phyloP scores from a whole-genome alignment of 2,797 vertebrate species.

The Myripristis jacobus region DNA sequence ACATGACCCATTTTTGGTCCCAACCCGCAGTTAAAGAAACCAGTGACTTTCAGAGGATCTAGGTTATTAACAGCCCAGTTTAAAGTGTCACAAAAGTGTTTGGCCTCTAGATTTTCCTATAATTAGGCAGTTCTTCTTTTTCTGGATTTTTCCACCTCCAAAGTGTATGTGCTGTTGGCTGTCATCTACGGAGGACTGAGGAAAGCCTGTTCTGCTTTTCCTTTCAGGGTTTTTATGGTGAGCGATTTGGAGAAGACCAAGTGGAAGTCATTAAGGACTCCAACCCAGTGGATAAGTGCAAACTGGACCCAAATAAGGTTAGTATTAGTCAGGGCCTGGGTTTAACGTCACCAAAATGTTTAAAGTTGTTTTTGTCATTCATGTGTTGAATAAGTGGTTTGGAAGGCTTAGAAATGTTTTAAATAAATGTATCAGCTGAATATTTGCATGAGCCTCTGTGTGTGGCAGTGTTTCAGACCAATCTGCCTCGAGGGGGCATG shows the following conservation, averaged over 20 bases:
- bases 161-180: not conserved
- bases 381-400: too few relatives aligned
- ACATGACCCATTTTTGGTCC: too few relatives aligned
- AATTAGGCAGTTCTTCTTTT: not conserved
- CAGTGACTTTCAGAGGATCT: not conserved
- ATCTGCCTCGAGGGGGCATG: too few relatives aligned
- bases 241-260: conserved; percentile 95
- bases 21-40: not conserved
- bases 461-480: too few relatives aligned
- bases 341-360: too few relatives aligned
- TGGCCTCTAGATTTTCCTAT: not conserved
- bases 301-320: conserved; percentile 97
- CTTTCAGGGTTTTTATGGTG: conserved; percentile 94
- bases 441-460: too few relatives aligned
- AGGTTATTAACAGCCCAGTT: not conserved
- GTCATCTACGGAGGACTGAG: not conserved
- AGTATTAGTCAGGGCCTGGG: not conserved
- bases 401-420: too few relatives aligned
- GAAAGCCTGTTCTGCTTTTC: not conserved
- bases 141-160: not conserved
- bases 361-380: too few relatives aligned
- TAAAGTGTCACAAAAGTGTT: not conserved
- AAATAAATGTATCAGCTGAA: too few relatives aligned
- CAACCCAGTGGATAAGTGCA: conserved; percentile 98
- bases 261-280: conserved; percentile 99